Conservation (phyloP, 2,113 vertebrate genomes). For the Cygnus atratus region DNA sequence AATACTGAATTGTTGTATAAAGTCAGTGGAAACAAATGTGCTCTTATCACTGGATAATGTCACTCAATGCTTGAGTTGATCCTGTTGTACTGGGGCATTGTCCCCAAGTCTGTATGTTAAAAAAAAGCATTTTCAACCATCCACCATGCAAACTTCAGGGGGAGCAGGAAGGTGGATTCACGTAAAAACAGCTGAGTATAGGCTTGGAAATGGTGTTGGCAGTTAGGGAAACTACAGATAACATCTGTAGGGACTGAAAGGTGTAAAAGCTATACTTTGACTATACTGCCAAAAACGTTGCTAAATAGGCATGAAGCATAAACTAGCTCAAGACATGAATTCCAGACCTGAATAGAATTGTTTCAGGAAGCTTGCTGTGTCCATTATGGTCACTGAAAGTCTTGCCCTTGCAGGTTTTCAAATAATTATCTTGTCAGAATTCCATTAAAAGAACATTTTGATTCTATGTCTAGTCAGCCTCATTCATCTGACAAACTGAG, state of each 20-base stretch:
- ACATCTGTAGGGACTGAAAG: background rate
- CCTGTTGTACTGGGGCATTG: background rate
- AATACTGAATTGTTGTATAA: background rate
- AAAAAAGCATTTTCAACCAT: background rate
- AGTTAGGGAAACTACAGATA: background rate
- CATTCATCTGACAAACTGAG: background rate
- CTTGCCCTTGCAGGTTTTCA: background rate
- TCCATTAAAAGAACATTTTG: background rate
- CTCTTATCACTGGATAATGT: background rate
- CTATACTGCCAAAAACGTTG: background rate
- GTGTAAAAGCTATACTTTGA: background rate
- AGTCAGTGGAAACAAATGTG: background rate
- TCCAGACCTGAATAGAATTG: background rate
- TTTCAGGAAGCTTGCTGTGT: background rate
- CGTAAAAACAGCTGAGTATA: background rate
- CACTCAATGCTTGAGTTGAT: background rate
- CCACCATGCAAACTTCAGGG: background rate
- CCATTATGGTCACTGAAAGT: background rate
- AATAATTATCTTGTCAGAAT: background rate
- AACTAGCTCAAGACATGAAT: background rate
- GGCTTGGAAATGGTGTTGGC: background rate
- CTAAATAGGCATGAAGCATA: background rate
- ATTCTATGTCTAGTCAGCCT: background rate
- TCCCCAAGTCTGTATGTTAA: background rate
- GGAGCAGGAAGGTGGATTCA: background rate